A percentile compares a stretch with the other conserved stretches of the same genome.
These are phyloP conservation scores for Heteromormyrus szaboi DNA, from an alignment of 2,797 vertebrate genomes.

Conservation along the genomic window DNA sequence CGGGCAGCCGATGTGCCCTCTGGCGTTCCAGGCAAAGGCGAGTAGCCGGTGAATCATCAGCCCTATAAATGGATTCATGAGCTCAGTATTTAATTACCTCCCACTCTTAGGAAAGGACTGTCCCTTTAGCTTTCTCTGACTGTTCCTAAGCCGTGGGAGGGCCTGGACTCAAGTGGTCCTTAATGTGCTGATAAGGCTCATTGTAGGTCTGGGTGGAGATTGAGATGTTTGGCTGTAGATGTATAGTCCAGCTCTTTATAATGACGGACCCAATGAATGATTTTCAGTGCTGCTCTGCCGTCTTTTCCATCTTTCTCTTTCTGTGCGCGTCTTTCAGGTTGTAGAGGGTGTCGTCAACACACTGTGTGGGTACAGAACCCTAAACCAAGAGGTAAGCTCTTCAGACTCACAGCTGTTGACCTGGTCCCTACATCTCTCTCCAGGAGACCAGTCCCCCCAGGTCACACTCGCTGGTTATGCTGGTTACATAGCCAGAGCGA, in stretches of 20 bases:
- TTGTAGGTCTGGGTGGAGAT: background rate
- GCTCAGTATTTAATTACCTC: slow-evolving; percentile 22
- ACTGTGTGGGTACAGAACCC: slow-evolving; percentile 73
- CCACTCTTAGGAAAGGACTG: slow-evolving; percentile 13
- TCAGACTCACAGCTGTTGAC: background rate
- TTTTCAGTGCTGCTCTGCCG: background rate
- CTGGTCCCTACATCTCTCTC: background rate
- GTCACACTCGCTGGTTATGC: background rate
- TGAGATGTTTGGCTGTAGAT: background rate
- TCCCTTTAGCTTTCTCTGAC: background rate
- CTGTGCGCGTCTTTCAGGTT: slow-evolving; percentile 48
- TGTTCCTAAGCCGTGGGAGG: background rate
- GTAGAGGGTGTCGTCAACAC: slow-evolving; percentile 76
- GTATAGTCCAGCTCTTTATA: background rate
- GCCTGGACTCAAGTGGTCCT: background rate
- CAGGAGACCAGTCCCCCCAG: background rate
- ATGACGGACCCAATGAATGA: background rate
- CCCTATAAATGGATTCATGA: slow-evolving; percentile 18
- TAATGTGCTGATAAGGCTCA: background rate
- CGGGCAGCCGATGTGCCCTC: background rate
- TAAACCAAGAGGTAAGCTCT: slow-evolving; percentile 62
- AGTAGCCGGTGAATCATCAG: slow-evolving; percentile 10
- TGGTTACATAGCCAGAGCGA: background rate
- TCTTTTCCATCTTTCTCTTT: background rate
- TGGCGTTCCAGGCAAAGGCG: background rate